Base-by-base conservation (phyloP, 2,888 invertebrate species). In the Aspidapion aeneum region DNA sequence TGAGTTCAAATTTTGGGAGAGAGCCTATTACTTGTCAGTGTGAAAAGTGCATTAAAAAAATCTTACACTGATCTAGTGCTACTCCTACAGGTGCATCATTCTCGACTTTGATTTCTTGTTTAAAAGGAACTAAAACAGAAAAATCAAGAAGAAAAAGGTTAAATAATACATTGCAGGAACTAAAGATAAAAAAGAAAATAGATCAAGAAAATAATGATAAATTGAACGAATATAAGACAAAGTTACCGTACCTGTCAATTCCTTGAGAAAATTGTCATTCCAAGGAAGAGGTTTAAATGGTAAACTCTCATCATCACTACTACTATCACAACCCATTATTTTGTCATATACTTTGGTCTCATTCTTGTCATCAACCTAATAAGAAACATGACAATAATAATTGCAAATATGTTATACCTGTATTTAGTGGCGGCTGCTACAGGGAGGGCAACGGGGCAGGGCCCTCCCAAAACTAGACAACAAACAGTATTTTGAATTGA, bases 291-390 rank as follows among this genome's bases (percentile, higher is more conserved):
- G 73, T 50, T 64, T 49, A 66, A 74, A 72, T 49, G 70, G 71
- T 68, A 66, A 61, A 69, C 68, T 75, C 62, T 74, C 72, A 12
- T 63, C 67, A 63, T 72, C 72, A 69, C 65, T 70, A 35, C 69
- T 70, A 51, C 71, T 73, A 62, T 72, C 73, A 69, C 69, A 69
- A 57, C 66, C 70, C 57, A 74, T 68, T 48, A 78, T 66, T 55
- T 73, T 71, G 56, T 73, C 71, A 18, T 75, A 68, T 2, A 74
- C 68, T 61, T 57, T 65, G 21, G 73, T 69, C 65, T 79, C 77
- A 21, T 68, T 70, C 61, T 73, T 70, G 60, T 72, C 66, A 66
- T 76, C 69, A 55, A 76, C 71, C 75, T 77, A 58, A 49, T 55
- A 60, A 19, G 63, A n/a, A n/a, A n/a, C n/a, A n/a, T n/a, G 21